These are phyloP conservation scores for Cordilura impudica DNA, from an alignment of 2,888 invertebrate species.

Conservation along the genomic window DNA sequence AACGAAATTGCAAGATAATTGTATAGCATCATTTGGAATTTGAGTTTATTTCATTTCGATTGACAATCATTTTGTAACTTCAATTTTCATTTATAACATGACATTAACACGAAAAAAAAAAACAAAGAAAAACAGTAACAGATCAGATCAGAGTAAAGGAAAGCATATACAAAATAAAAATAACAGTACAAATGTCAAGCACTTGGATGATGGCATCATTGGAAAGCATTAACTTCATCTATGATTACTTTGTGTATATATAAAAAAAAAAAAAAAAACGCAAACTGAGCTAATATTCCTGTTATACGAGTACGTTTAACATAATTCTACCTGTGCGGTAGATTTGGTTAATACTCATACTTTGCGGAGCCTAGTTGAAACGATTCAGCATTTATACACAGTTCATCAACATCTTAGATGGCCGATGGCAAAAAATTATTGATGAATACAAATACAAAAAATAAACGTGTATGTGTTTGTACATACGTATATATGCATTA, in stretches of 20 bases:
- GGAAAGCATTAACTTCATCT: constrained; percentile 45
- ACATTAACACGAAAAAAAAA: constrained; percentile 36
- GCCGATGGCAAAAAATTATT: constrained; percentile 36
- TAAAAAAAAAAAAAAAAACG: constrained; percentile 16
- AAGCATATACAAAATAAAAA: not conserved
- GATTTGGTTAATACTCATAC: constrained; percentile 44
- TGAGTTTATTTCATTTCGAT: constrained; percentile 60
- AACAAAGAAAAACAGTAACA: not conserved
- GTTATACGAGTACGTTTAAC: not conserved
- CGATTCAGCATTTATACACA: constrained; percentile 43
- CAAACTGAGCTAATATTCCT: constrained; percentile 43
- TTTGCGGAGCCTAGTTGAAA: constrained; percentile 25
- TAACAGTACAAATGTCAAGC: constrained; percentile 17
- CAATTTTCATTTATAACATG: constrained; percentile 59
- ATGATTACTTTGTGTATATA: constrained; percentile 31
- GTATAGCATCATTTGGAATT: constrained; percentile 57
- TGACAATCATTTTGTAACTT: constrained; percentile 60
- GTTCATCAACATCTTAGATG: not conserved
- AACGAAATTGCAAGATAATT: constrained; percentile 57
- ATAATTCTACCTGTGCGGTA: not conserved
- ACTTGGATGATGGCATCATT: constrained; percentile 52
- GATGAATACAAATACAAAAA: too few relatives aligned
- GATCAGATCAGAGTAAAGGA: not conserved
- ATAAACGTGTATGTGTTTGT: too few relatives aligned
- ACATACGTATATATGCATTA: too few relatives aligned